phyloP scores from a whole-genome alignment of 53 echinoderm and acorn worm genomes.

The Hippasteria phrygiana region DNA sequence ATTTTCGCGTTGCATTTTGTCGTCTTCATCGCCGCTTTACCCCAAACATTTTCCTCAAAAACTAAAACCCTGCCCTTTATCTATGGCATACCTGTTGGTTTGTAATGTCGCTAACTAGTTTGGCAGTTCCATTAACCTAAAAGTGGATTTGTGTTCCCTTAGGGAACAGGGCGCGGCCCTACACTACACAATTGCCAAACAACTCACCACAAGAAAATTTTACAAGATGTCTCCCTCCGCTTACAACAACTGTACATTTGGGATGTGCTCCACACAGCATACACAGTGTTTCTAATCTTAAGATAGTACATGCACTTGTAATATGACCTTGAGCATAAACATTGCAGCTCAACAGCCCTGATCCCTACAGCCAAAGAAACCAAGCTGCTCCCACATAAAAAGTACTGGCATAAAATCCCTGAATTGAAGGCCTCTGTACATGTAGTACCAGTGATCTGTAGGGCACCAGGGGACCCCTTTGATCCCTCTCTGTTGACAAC shows the following conservation, averaged over 20 bases:
- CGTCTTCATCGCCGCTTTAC: too few relatives aligned
- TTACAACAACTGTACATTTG: background rate
- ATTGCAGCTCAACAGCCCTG: background rate
- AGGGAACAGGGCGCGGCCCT: too few relatives aligned
- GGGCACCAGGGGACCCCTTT: conserved; percentile 24
- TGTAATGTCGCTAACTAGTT: too few relatives aligned
- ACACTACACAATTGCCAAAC: background rate
- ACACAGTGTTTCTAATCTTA: background rate
- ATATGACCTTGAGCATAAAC: background rate
- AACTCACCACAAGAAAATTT: background rate
- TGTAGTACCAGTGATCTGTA: background rate
- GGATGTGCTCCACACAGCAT: background rate
- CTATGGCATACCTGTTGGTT: too few relatives aligned
- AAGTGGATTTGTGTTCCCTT: too few relatives aligned
- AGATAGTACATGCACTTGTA: conserved; percentile 11
- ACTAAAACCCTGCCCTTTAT: too few relatives aligned
- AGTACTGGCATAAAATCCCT: too few relatives aligned
- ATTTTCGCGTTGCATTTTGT: too few relatives aligned
- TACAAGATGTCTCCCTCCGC: background rate
- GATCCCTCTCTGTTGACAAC: conserved; percentile 40
- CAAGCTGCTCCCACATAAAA: background rate
- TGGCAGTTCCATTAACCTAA: too few relatives aligned
- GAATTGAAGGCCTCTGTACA: background rate
- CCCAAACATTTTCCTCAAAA: too few relatives aligned
- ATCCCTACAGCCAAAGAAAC: background rate